These are phyloP conservation scores for Gymnogyps californianus DNA, from an alignment of 2,113 vertebrate species.

Conservation along the genomic window DNA sequence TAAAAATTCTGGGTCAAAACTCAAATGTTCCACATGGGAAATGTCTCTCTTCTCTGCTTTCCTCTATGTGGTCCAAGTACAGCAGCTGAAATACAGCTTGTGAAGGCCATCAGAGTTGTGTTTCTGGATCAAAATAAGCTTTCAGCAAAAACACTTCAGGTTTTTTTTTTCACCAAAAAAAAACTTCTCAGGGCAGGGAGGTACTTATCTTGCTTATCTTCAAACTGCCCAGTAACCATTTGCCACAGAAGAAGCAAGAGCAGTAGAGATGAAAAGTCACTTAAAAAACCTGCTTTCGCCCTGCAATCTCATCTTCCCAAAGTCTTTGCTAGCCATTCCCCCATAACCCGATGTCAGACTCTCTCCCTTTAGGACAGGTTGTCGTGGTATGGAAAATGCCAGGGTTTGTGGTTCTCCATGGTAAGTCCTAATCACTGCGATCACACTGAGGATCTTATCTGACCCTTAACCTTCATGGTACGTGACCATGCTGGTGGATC, in stretches of 20 bases:
- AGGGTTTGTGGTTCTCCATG: background rate
- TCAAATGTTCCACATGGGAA: background rate
- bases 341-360: background rate
- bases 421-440: background rate
- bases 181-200: accelerated
- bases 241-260: background rate
- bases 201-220: background rate
- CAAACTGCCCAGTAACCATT: background rate
- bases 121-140: background rate
- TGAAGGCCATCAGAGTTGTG: background rate
- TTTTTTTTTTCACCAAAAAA: background rate
- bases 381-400: background rate
- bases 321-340: background rate
- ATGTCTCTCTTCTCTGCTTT: background rate
- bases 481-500: background rate
- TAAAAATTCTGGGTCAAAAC: background rate
- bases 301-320: background rate
- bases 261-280: background rate
- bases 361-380: background rate
- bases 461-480: background rate
- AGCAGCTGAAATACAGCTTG: background rate
- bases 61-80: background rate
- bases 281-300: background rate
- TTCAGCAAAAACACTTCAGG: background rate
- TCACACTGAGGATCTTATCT: background rate